Percentiles rank a stretch among this genome's conserved stretches.
Evolutionary conservation across 2,113 vertebrate species (phyloP).

Genomic region (Myrmophylax atrothorax): DNA sequence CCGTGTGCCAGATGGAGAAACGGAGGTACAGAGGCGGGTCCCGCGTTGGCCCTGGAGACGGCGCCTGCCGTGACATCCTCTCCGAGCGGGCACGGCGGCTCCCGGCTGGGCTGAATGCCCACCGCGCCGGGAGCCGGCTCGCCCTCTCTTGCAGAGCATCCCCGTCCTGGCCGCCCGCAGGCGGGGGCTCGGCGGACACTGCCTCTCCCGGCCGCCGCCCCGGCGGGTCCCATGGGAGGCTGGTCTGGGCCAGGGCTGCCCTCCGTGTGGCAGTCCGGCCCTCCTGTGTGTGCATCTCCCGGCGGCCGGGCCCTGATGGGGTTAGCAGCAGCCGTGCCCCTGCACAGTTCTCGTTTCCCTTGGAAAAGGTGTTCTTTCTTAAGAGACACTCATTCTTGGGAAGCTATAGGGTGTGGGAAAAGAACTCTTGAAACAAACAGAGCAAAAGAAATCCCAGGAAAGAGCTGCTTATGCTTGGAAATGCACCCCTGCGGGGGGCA

Average conservation of each 20-base stretch:
- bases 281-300: background rate
- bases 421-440: background rate
- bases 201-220: background rate
- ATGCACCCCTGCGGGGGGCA: no score
- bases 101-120: background rate
- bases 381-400: background rate
- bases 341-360: accelerated
- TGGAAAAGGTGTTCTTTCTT: background rate
- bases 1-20: background rate
- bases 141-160: background rate
- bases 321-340: background rate
- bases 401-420: background rate
- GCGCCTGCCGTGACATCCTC: background rate
- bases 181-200: no score
- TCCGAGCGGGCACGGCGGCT: background rate
- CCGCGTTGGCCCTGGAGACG: background rate
- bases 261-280: background rate
- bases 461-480: accelerated
- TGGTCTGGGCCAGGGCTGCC: background rate
- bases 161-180: background rate
- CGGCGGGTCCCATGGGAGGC: accelerated
- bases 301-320: background rate
- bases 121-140: no score
- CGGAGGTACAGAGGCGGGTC: background rate
- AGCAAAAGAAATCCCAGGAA: background rate